Percentiles rank a stretch among this genome's conserved stretches.
phyloP scores from a whole-genome alignment of 2,888 invertebrate genomes.

The Lathronympha strigana region DNA sequence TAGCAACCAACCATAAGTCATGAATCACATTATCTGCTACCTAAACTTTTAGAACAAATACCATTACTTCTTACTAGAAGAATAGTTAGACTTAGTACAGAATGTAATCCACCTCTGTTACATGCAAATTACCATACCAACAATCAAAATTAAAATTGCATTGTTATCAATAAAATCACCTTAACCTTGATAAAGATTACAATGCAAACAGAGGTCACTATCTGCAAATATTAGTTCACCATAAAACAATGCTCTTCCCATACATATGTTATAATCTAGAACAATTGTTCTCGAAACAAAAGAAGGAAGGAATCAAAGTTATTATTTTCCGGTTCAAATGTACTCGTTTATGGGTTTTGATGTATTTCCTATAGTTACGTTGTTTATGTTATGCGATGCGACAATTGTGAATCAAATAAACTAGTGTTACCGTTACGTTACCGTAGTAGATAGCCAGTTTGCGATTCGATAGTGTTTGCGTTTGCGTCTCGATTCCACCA shows the following conservation, averaged over 20 bases:
- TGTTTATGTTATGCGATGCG: slow-evolving; percentile 42
- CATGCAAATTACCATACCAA: slow-evolving; percentile 41
- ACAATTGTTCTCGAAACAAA: slow-evolving; percentile 68
- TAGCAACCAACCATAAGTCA: no score
- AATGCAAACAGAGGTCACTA: slow-evolving; percentile 37
- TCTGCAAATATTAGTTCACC: slow-evolving; percentile 26
- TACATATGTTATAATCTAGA: slow-evolving; percentile 48
- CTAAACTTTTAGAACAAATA: no score
- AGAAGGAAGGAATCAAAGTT: slow-evolving; percentile 60
- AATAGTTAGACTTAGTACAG: not conserved
- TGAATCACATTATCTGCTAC: no score
- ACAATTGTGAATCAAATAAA: slow-evolving; percentile 47
- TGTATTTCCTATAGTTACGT: slow-evolving; percentile 45
- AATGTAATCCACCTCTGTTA: not conserved
- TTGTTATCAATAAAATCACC: slow-evolving; percentile 25
- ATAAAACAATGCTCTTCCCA: slow-evolving; percentile 33
- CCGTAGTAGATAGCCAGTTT: no score
- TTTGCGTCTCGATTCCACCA: no score
- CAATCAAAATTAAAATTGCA: slow-evolving; percentile 16
- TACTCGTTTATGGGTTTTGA: slow-evolving; percentile 10
- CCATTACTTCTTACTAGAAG: no score
- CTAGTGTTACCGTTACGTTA: slow-evolving; percentile 46
- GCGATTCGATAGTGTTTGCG: no score
- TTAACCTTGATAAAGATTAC: slow-evolving; percentile 32
- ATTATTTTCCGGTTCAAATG: slow-evolving; percentile 47